Evolutionary conservation across 2,113 vertebrate species (phyloP).

Genomic region (Gymnobelideus leadbeateri): DNA sequence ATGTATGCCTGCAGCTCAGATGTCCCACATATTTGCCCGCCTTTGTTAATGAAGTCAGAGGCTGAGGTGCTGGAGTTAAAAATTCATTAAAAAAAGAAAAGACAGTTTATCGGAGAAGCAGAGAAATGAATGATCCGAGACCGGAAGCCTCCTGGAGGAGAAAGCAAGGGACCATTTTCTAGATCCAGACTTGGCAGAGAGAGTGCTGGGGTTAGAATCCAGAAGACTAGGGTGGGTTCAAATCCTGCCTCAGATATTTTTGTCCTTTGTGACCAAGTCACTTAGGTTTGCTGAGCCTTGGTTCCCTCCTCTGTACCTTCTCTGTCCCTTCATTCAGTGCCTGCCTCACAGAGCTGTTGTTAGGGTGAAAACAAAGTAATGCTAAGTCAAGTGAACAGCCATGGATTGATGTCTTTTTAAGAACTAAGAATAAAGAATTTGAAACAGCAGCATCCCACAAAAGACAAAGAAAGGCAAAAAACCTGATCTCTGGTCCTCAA

Average conservation of each 20-base stretch:
- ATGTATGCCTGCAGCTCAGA: neutral
- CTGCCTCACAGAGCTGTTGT: neutral
- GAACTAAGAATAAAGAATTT: neutral
- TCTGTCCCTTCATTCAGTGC: neutral
- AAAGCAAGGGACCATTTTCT: neutral
- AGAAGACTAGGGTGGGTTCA: neutral
- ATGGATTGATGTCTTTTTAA: neutral
- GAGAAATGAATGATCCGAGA: no score
- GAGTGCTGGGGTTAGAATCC: neutral
- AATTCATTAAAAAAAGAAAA: neutral
- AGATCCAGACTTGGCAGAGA: neutral
- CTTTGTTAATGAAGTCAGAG: constrained; percentile 12
- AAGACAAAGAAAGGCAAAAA: neutral
- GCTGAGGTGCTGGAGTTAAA: constrained; percentile 11
- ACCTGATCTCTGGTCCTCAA: neutral
- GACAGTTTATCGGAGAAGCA: neutral
- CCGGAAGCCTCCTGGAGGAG: neutral
- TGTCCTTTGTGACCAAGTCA: neutral
- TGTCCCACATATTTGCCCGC: neutral
- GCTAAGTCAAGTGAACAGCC: neutral
- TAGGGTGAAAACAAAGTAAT: neutral
- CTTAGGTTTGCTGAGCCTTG: neutral
- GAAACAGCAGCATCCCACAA: neutral
- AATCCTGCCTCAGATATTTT: neutral
- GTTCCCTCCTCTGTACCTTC: neutral